Evolutionary conservation across 1,140 invertebrate genomes (phyloP), one percentile per base, ranked within the genome.

Genomic region (Portunus trituberculatus): DNA sequence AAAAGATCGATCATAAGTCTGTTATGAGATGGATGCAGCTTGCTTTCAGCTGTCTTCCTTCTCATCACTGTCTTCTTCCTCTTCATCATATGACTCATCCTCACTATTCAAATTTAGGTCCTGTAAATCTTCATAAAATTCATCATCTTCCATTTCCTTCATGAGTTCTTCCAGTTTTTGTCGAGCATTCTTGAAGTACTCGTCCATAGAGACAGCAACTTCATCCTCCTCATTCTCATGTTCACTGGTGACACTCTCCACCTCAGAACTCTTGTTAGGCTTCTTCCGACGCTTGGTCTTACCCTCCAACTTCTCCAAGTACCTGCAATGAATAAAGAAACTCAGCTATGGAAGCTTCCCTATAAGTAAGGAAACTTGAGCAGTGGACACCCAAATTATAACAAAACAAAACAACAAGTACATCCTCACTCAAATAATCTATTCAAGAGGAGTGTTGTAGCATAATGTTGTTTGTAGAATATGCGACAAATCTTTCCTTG

Each of bases 31-130:
- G n/a, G 67, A 76, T 76, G 29, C 29, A 3, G 25, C 1, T 83
- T 20, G 8, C 84, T 28, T 86, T 31, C 28, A 59, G 29, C 86
- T 88, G 25, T 88, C 90, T n/a, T 52, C 39, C 20, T 83, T 90
- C 95, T 96, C 95, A 59, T 94, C 96, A 52, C 91, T 82, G 93
- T 91, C 96, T 52, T 95, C 94, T 32, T 96, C 96, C 45, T 96
- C 96, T 29, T 96, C 95, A 93, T 96, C 96, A 67, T 95, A 92
- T 93, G 52, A 92, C 59, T 96, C 96, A 88, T 95, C 96, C 16
- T 95, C 96, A 46, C 83, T 76, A n/a, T 67, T 86, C 0, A 95
- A 29, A 82, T 96, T 93, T 14, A 95, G 91, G 67, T 95, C 93
- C 89, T 95, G 95, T 1, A 96, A 89, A 52, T 96, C 93, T 89